Evolutionary conservation across 2,113 vertebrate genomes (phyloP).

Genomic region (Chitala chitala): DNA sequence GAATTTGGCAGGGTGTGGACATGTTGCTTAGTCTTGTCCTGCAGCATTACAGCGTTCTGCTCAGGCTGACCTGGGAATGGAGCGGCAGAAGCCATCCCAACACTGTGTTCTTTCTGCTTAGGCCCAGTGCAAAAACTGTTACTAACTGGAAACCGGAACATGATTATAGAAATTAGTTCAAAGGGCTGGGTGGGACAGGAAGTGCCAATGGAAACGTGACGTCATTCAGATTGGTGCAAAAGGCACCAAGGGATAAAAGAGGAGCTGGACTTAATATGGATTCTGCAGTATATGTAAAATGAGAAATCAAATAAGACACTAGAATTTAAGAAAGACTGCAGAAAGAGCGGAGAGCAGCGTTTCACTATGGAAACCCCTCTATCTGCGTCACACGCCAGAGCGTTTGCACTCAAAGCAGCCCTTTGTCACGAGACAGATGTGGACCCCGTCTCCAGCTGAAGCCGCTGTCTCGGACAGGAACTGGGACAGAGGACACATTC

Average conservation of each 20-base stretch:
- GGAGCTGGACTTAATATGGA: not conserved
- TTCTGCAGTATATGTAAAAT: not conserved
- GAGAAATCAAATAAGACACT: not conserved
- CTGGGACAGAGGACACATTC: not conserved
- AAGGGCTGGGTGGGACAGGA: too few relatives aligned
- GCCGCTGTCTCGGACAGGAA: not conserved
- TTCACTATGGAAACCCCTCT: constrained; percentile 10
- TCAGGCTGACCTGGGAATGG: too few relatives aligned
- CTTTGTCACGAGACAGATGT: not conserved
- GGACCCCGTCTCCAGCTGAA: not conserved
- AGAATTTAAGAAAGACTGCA: not conserved
- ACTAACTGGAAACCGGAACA: too few relatives aligned
- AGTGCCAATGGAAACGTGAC: not conserved
- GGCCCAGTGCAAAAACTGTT: too few relatives aligned
- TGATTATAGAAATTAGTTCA: too few relatives aligned
- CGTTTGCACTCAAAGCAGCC: not conserved
- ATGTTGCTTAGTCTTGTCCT: too few relatives aligned
- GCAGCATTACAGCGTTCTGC: too few relatives aligned
- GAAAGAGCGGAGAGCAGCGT: not conserved
- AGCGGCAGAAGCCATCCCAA: too few relatives aligned
- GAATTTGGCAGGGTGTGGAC: too few relatives aligned
- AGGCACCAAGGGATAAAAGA: not conserved
- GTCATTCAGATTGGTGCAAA: not conserved
- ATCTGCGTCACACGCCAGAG: not conserved
- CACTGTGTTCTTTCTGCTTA: too few relatives aligned